phyloP scores from a whole-genome alignment of 2,797 vertebrate genomes.

The Decapterus maruadsi region DNA sequence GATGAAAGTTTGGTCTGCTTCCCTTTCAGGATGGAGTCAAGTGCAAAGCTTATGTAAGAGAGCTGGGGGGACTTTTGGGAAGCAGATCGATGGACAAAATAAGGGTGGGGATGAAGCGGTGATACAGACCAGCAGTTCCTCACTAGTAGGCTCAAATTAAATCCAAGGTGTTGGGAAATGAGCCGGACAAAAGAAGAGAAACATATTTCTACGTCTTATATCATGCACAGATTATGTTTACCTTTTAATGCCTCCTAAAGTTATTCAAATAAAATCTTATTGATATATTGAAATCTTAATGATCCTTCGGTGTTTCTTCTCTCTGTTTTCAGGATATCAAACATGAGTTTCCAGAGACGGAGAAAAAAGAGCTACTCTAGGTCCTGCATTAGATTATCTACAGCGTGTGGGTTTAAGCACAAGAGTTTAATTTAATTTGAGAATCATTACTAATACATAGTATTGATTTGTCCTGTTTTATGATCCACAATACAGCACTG shows the following conservation, averaged over 20 bases:
- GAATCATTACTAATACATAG: not conserved
- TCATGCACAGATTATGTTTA: not conserved
- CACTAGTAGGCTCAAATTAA: not conserved
- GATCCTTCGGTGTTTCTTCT: not conserved
- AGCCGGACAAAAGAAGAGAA: not conserved
- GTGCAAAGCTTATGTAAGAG: conserved; percentile 51
- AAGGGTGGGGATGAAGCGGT: conserved; percentile 1
- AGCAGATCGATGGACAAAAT: conserved; percentile 31
- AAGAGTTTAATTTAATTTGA: not conserved
- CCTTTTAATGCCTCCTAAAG: not conserved
- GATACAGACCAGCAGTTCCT: not conserved
- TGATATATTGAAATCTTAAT: not conserved
- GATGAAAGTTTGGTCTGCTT: conserved; percentile 43
- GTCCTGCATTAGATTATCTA: not conserved
- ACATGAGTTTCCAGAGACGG: not conserved
- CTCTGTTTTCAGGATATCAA: not conserved
- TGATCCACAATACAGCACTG: not conserved
- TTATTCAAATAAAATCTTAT: not conserved
- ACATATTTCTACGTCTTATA: not conserved
- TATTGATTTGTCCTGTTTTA: not conserved
- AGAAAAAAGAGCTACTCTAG: not conserved
- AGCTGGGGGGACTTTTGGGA: conserved; percentile 43
- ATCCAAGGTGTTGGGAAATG: not conserved
- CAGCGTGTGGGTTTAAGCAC: not conserved
- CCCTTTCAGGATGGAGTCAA: conserved; percentile 41